A percentile compares a stretch with the other conserved stretches of the same genome.
These are phyloP conservation scores for Cheiracanthium punctorium DNA, from an alignment of 2,888 invertebrate species.

Conservation along the genomic window DNA sequence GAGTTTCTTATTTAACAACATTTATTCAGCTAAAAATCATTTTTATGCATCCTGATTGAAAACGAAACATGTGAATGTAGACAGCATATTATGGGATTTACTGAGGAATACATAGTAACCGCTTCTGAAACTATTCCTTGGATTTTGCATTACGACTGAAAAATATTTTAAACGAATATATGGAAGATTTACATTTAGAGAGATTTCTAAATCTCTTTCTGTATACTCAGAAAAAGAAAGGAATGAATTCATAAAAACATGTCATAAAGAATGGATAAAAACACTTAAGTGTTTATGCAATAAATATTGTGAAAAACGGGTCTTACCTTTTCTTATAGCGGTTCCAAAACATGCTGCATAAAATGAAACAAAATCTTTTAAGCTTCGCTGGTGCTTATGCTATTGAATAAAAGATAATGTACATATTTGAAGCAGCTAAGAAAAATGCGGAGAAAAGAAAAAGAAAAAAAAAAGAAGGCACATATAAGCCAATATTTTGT, in stretches of 20 bases:
- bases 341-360: conserved; percentile 74
- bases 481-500: too few species aligned
- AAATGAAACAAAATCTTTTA: conserved; percentile 37
- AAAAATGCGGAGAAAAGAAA: not conserved
- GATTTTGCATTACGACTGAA: too few species aligned
- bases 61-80: too few species aligned
- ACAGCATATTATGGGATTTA: too few species aligned
- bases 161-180: not conserved
- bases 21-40: too few species aligned
- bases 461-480: not conserved
- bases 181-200: not conserved
- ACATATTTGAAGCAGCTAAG: not conserved
- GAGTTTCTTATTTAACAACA: too few species aligned
- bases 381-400: conserved; percentile 45
- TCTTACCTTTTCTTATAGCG: conserved; percentile 74
- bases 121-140: too few species aligned
- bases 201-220: not conserved
- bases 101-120: too few species aligned
- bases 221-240: not conserved
- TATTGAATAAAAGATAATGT: conserved; percentile 46
- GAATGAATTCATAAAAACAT: not conserved
- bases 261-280: not conserved
- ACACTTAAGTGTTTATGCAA: not conserved
- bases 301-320: not conserved
- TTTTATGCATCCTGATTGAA: too few species aligned